Base-by-base conservation (phyloP, 2,113 vertebrate species). In the Platichthys stellatus region DNA sequence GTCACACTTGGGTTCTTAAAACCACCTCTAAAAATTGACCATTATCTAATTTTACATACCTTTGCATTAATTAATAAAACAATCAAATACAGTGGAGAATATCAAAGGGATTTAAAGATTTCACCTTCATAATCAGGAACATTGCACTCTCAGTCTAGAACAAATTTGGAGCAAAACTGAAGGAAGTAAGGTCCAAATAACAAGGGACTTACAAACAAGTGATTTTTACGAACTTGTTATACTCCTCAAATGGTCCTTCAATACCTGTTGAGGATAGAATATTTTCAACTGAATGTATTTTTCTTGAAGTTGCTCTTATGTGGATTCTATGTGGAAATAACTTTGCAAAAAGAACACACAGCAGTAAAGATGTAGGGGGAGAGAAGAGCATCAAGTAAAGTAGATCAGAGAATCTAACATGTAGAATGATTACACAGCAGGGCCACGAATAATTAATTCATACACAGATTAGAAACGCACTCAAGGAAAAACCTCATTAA, bases 241-340 rank as follows among this genome's bases (percentile, higher is more conserved):
- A 95, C 92, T 95, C 93, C 92, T 94, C 94, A 95, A 95, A 93
- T 88, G 92, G 92, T 94, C 93, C 93, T 94, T 94, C 93, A 94
- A 91, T 95, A 94, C 94, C 93, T 93, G 94, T 94, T 94, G 93
- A 94, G 94, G 91, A 95, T 94, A 94, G 94, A 94, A 95, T 94
- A 94, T 94, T 94, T 94, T 92, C 92, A 94, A 94, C 93, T 94
- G 92, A 94, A 92, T 89, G 86, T 86, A 85, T 87, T 88, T 90
- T 77, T 84, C 78, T 88, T 61, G 74, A 88, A 90, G 81, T 87
- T 86, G 85, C 81, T 91, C 86, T 93, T 90, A 89, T 77, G 84
- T 89, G 91, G 90, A 92, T 82, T 91, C 80, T 92, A 93, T 71
- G 87, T 90, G 87, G 90, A 84, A 91, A 92, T 89, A 90, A 88